These are phyloP conservation scores for Pammene aurita DNA, from an alignment of 2,888 invertebrate species.

Conservation along the genomic window DNA sequence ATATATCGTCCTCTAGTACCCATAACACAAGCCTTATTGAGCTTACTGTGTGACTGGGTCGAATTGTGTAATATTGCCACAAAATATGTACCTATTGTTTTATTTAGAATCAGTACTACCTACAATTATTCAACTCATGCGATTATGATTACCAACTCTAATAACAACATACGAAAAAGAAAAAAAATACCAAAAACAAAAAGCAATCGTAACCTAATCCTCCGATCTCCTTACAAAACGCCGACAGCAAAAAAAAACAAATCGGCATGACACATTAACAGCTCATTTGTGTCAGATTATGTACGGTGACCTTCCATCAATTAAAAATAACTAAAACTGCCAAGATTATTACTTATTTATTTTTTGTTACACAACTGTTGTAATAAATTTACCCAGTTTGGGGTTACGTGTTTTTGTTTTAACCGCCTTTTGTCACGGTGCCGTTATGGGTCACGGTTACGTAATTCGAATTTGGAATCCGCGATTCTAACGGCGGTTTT, in stretches of 20 bases:
- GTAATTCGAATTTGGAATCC: conserved; percentile 42
- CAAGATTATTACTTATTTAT: conserved; percentile 49
- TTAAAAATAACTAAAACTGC: conserved; percentile 70
- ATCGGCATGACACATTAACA: conserved; percentile 66
- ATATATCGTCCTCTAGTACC: too few relatives aligned
- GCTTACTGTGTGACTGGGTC: too few relatives aligned
- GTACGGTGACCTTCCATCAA: conserved; percentile 67
- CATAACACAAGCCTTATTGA: too few relatives aligned
- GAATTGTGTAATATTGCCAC: too few relatives aligned
- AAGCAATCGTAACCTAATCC: conserved; percentile 25
- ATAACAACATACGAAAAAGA: not conserved
- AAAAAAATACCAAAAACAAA: conserved; percentile 31
- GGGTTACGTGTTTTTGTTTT: conserved; percentile 57
- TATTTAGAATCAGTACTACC: too few relatives aligned
- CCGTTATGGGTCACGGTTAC: conserved; percentile 58
- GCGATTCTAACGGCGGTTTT: conserved; percentile 43
- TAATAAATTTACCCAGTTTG: conserved; percentile 68
- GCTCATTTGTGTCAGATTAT: conserved; percentile 70
- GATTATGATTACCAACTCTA: not conserved
- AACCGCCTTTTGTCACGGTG: conserved; percentile 62
- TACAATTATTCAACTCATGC: too few relatives aligned
- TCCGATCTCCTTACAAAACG: conserved; percentile 42
- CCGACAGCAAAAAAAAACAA: conserved; percentile 53
- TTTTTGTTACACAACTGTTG: conserved; percentile 44
- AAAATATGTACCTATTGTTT: too few relatives aligned